Evolutionary conservation across 2,888 invertebrate species (phyloP).

Genomic region (Mimas tiliae): DNA sequence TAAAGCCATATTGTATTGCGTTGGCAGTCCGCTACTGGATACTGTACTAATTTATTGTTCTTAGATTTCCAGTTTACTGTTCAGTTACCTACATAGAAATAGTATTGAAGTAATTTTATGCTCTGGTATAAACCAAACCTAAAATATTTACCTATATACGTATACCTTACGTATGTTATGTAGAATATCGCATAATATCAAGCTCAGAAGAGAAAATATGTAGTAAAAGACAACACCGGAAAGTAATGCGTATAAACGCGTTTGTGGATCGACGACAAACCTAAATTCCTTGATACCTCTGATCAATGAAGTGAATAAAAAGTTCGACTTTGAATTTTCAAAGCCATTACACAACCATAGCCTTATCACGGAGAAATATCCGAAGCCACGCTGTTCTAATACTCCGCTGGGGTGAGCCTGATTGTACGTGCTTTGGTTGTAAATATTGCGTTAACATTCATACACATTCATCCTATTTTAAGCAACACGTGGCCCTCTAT

Average conservation of each 20-base stretch:
- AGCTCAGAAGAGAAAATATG: neutral
- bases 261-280: slow-evolving; percentile 12
- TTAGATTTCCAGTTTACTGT: neutral
- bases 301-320: slow-evolving; percentile 45
- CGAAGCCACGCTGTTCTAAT: slow-evolving; percentile 45
- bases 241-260: slow-evolving; percentile 3
- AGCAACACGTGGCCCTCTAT: slow-evolving; percentile 38
- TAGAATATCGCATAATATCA: too few relatives aligned
- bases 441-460: slow-evolving; percentile 50
- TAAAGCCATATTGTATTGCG: slow-evolving; percentile 12
- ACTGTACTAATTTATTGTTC: slow-evolving; percentile 4
- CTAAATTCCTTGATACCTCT: slow-evolving; percentile 14
- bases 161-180: too few relatives aligned
- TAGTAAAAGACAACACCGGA: slow-evolving; percentile 12
- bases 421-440: slow-evolving; percentile 64
- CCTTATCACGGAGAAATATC: slow-evolving; percentile 52
- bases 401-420: slow-evolving; percentile 55
- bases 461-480: slow-evolving; percentile 45
- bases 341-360: slow-evolving; percentile 56
- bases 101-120: neutral
- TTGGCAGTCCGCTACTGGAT: neutral
- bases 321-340: slow-evolving; percentile 58
- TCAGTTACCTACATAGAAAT: neutral
- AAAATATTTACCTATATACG: neutral
- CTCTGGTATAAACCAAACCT: neutral